A percentile compares a stretch with the other conserved stretches of the same genome.
phyloP scores from a whole-genome alignment of 2,113 vertebrate species.

The Psittacula cyanocephala region DNA sequence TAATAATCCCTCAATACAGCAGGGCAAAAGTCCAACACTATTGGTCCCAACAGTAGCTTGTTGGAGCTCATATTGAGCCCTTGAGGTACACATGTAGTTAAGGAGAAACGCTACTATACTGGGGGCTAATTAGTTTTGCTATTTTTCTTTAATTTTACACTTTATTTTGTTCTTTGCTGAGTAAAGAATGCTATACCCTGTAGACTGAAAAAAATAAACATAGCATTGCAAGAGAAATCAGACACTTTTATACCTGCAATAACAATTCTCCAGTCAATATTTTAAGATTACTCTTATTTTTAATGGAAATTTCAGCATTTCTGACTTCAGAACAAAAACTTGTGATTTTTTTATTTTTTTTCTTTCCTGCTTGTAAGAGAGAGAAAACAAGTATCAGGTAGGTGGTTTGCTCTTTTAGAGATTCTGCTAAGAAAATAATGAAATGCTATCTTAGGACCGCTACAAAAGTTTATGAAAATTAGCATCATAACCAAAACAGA shows the following conservation, averaged over 20 bases:
- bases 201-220: background rate
- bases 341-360: background rate
- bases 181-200: background rate
- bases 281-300: background rate
- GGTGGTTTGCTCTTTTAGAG: background rate
- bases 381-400: background rate
- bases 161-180: background rate
- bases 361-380: background rate
- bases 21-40: constrained; percentile 49
- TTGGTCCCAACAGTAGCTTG: constrained; percentile 49
- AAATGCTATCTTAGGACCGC: background rate
- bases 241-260: background rate
- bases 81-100: constrained; percentile 7
- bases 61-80: background rate
- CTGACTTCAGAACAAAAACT: background rate
- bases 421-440: background rate
- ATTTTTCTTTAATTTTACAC: background rate
- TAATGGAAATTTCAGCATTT: background rate
- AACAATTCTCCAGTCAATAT: background rate
- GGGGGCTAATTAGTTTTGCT: background rate
- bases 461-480: background rate
- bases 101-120: background rate
- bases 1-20: constrained; percentile 54
- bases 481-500: background rate
- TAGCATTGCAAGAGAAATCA: background rate